Evolutionary conservation across 2,888 invertebrate species (phyloP).

Genomic region (Glyphotaelius pellucidus): DNA sequence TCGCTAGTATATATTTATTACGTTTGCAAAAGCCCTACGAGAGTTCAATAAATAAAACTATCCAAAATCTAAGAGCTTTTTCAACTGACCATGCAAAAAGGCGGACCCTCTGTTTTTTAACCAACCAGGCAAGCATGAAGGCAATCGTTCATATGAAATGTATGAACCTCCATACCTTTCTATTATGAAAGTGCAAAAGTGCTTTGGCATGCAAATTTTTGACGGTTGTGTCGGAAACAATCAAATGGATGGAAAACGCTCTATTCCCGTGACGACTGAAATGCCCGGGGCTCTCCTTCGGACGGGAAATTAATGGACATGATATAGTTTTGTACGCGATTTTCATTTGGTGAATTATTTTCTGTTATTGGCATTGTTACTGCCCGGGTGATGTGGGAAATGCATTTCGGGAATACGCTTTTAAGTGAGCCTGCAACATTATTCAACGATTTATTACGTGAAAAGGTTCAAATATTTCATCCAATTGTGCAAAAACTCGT

Average conservation of each 20-base stretch:
- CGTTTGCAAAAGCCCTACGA: too few relatives aligned
- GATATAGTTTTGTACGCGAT: conserved; percentile 21
- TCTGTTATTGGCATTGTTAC: conserved; percentile 40
- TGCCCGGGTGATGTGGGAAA: conserved; percentile 18
- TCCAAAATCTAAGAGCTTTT: not conserved
- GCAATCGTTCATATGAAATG: conserved; percentile 2
- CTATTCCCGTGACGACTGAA: conserved; percentile 2
- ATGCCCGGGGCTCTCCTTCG: conserved; percentile 10
- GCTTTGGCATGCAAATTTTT: conserved; percentile 59
- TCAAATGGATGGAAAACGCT: conserved; percentile 45
- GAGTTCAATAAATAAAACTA: too few relatives aligned
- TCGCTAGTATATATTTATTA: too few relatives aligned
- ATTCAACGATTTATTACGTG: not conserved
- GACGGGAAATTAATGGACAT: conserved; percentile 37
- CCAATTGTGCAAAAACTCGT: not conserved
- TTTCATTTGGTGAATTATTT: conserved; percentile 49
- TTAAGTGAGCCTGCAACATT: not conserved
- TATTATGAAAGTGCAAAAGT: conserved; percentile 33
- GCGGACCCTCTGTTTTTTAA: not conserved
- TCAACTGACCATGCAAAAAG: not conserved
- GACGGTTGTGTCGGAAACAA: conserved; percentile 57
- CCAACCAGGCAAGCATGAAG: not conserved
- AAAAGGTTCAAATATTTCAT: not conserved
- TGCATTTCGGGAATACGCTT: conserved; percentile 31
- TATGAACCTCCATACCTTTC: not conserved